Percentiles rank a stretch among this genome's conserved stretches.
Conservation (phyloP, 1,140 invertebrate species). For the Bombyx mori region ASM3026992v2 NC_085128.1:7084001-7084500, state of each 20-base stretch:
- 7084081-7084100: too few species aligned
- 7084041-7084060: too few species aligned
- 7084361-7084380: constrained; percentile 7
- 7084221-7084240: constrained; percentile 40
- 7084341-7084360: constrained; percentile 20
- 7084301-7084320: constrained; percentile 17
- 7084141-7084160: too few species aligned
- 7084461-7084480: not conserved
- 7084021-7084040: too few species aligned
- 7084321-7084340: constrained; percentile 25
- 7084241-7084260: constrained; percentile 39
- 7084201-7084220: constrained; percentile 28
- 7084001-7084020: too few species aligned
- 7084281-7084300: constrained; percentile 31
- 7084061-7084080: too few species aligned
- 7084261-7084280: constrained; percentile 34
- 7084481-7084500: not conserved
- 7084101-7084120: too few species aligned
- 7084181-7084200: constrained; percentile 33
- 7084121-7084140: too few species aligned
- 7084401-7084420: not conserved
- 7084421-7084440: not conserved
- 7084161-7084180: constrained; percentile 11
- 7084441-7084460: not conserved
- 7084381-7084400: not conserved